A percentile compares a stretch with the other conserved stretches of the same genome.
Conservation (phyloP, 2,113 vertebrate species). For the Antechinus flavipes region DNA sequence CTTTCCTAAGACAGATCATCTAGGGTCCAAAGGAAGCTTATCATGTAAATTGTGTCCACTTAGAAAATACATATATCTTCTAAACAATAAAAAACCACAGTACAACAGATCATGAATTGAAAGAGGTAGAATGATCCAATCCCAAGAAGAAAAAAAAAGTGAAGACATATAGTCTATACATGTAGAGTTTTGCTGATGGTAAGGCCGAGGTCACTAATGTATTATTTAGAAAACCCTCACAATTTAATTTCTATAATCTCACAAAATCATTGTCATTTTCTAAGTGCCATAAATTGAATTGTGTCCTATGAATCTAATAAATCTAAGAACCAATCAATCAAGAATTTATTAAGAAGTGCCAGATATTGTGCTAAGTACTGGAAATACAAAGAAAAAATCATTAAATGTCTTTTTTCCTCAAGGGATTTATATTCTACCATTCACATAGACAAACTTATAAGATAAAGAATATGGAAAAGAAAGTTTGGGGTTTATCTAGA, state of each 20-base stretch:
- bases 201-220: slow-evolving; percentile 61
- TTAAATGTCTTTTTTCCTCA: background rate
- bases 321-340: slow-evolving; percentile 26
- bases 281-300: slow-evolving; percentile 23
- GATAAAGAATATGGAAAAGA: background rate
- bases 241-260: slow-evolving; percentile 42
- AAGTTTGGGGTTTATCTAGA: background rate
- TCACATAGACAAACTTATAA: background rate
- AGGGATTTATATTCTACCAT: background rate
- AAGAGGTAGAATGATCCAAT: slow-evolving; percentile 73
- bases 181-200: slow-evolving; percentile 68
- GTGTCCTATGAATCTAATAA: background rate
- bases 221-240: slow-evolving; percentile 60
- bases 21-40: slow-evolving; percentile 42
- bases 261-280: slow-evolving; percentile 28
- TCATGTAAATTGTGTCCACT: slow-evolving; percentile 34
- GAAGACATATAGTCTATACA: slow-evolving; percentile 71
- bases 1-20: slow-evolving; percentile 47
- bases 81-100: slow-evolving; percentile 72
- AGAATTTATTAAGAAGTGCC: slow-evolving; percentile 5
- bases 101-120: slow-evolving; percentile 70
- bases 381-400: background rate
- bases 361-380: background rate
- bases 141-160: slow-evolving; percentile 67
- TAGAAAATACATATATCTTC: slow-evolving; percentile 70